phyloP scores from a whole-genome alignment of 1,140 invertebrate species.

The Pogonomyrmex barbatus region DNA sequence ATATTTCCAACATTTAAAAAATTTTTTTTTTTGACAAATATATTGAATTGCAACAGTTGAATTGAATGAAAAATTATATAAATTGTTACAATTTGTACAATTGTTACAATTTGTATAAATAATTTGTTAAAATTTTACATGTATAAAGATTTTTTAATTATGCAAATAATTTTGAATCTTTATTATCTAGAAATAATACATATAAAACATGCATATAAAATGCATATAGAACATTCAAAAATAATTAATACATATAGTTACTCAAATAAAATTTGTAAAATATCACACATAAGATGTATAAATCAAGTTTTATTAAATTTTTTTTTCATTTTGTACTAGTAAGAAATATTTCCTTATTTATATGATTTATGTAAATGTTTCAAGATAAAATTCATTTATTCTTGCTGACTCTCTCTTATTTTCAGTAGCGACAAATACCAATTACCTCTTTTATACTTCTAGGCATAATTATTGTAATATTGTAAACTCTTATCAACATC shows the following conservation, averaged over 20 bases:
- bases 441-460: neutral
- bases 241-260: neutral
- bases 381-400: neutral
- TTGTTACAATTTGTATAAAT: neutral
- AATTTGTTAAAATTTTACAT: neutral
- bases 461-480: neutral
- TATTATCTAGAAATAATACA: neutral
- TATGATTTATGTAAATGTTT: neutral
- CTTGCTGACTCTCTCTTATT: neutral
- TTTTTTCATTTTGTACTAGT: neutral
- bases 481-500: neutral
- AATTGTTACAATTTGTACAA: neutral
- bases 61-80: neutral
- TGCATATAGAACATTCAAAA: neutral
- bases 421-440: neutral
- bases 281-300: neutral
- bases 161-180: neutral
- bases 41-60: neutral
- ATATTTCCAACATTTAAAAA: neutral
- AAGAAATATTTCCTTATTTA: neutral
- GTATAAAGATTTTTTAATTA: neutral
- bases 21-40: neutral
- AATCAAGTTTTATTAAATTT: neutral
- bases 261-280: neutral
- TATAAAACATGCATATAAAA: neutral